Evolutionary conservation across 2,113 vertebrate species (phyloP).

Genomic region (Xenotilapia flavipinnis): DNA sequence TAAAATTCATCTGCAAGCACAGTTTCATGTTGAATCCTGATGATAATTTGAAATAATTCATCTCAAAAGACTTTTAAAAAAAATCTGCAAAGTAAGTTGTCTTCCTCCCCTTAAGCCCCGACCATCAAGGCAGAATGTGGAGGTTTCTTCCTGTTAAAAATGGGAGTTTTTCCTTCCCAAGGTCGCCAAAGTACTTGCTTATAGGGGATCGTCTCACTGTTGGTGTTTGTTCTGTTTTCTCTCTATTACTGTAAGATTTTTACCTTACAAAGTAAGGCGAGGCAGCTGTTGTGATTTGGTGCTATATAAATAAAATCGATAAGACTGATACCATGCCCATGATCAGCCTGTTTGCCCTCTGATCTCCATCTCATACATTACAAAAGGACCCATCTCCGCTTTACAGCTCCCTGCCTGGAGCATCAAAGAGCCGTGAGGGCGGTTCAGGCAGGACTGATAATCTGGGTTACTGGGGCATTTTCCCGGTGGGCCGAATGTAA

Average conservation of each 20-base stretch:
- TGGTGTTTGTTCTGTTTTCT: not conserved
- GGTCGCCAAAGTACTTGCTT: not conserved
- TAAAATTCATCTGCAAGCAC: not conserved
- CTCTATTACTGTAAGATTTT: not conserved
- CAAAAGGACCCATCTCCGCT: conserved; percentile 25
- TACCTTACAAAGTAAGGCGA: not conserved
- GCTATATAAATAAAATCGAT: not conserved
- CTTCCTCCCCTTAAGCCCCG: not conserved
- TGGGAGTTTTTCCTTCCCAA: not conserved
- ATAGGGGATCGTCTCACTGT: not conserved
- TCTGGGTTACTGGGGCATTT: not conserved
- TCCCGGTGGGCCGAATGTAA: not conserved
- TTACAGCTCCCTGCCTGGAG: not conserved
- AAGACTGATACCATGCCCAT: not conserved
- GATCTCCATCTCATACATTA: conserved; percentile 22
- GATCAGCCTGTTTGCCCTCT: not conserved
- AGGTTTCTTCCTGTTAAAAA: not conserved
- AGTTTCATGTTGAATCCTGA: not conserved
- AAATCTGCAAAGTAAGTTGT: fast-evolving
- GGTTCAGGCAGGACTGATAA: not conserved
- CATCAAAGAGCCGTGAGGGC: not conserved
- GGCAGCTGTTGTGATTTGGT: not conserved
- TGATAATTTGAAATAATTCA: not conserved
- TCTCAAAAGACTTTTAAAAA: not conserved
- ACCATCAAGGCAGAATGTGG: not conserved